phyloP scores from a whole-genome alignment of 2,888 invertebrate genomes.

The Zhuqinia jingwanae region DNA sequence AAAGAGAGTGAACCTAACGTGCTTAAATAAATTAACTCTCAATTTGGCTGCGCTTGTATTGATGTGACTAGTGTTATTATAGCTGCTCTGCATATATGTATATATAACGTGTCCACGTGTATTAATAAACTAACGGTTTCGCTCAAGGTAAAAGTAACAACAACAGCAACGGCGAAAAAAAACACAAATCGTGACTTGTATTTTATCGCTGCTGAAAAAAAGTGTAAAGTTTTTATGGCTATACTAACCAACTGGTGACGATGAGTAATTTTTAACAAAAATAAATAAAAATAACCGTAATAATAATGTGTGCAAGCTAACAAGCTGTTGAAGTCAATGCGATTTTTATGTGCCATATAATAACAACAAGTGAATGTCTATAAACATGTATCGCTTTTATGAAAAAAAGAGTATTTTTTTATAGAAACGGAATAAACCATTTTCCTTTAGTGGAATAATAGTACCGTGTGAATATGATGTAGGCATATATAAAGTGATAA shows the following conservation, averaged over 20 bases:
- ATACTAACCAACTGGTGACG: not conserved
- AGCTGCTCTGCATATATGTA: too few relatives aligned
- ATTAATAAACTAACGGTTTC: slow-evolving; percentile 4
- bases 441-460: not conserved
- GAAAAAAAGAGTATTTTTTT: slow-evolving; percentile 1
- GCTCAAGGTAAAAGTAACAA: not conserved
- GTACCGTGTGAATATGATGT: not conserved
- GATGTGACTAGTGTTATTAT: not conserved
- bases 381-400: too few relatives aligned
- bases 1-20: not conserved
- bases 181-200: slow-evolving; percentile 34
- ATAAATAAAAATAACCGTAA: not conserved
- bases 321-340: slow-evolving; percentile 4
- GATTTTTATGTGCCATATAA: slow-evolving; percentile 45
- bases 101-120: too few relatives aligned
- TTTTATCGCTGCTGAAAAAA: slow-evolving; percentile 12
- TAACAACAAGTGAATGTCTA: not conserved
- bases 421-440: not conserved
- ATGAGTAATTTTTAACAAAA: too few relatives aligned
- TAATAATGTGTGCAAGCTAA: not conserved
- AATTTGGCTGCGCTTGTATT: not conserved
- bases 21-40: slow-evolving; percentile 1
- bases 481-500: not conserved
- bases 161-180: not conserved
- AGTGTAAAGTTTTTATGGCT: not conserved